phyloP scores from a whole-genome alignment of 2,113 vertebrate genomes.

The Alaudala cheleensis region DNA sequence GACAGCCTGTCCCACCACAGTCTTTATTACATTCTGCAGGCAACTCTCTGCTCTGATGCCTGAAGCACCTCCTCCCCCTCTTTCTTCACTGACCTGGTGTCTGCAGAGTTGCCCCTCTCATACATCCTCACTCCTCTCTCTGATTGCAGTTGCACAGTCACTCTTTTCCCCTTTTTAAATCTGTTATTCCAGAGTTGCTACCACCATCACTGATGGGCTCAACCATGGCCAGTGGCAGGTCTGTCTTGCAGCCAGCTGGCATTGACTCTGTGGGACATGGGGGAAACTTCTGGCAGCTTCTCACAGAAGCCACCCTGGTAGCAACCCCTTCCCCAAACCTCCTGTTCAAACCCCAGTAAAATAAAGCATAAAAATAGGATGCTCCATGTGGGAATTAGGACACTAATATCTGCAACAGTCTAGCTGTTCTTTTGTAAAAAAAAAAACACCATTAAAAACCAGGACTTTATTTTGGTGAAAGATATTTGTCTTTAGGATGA shows the following conservation, averaged over 20 bases:
- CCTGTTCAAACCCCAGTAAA: background rate
- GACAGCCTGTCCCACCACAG: background rate
- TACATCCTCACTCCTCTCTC: background rate
- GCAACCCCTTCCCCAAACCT: background rate
- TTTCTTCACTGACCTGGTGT: background rate
- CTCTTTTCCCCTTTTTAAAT: background rate
- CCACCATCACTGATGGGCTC: background rate
- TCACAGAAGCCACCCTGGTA: background rate
- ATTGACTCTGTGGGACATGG: background rate
- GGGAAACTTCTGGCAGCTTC: background rate
- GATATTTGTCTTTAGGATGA: background rate
- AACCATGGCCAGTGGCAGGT: background rate
- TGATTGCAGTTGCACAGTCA: accelerated
- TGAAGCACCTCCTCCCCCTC: background rate
- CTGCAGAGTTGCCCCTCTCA: background rate
- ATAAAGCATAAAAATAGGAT: background rate
- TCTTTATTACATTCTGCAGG: background rate
- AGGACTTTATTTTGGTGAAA: background rate
- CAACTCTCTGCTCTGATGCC: background rate
- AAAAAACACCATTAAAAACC: background rate
- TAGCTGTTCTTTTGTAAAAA: background rate
- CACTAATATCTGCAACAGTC: background rate
- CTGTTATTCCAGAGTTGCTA: background rate
- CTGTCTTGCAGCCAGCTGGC: background rate
- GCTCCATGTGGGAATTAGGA: background rate